Base-by-base conservation (phyloP, 2,888 invertebrate genomes). In the Caenorhabditis virilis region DNA sequence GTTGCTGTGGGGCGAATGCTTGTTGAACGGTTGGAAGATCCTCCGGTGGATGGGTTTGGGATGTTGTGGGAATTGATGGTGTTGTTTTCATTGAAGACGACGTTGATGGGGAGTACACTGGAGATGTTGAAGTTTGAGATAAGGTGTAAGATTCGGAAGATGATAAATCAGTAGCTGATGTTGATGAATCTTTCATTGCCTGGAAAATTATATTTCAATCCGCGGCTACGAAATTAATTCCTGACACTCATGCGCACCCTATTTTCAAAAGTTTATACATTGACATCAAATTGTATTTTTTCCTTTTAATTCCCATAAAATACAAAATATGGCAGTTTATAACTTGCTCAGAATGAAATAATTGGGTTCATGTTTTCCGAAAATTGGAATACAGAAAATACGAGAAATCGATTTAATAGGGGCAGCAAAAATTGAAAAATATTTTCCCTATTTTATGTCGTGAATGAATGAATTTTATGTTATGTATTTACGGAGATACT, bases 11-110 rank as follows among this genome's bases (percentile, higher is more conserved):
- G 26, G 47, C 52, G 25, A 41, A 57, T 1, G 53, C 53, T 45
- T 63, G 49, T 18, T 57, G 57, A 15, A 63, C 57, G 4, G 63
- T 63, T 20, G 63, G 63, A 22, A 63, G 53, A 35, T 63, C 63
- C 36, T 63, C 63, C 43, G 63, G 63, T 13, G 63, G 63, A 50
- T 63, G 63, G 4, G 57, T 45, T 27, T 35, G 33, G 26, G 51
- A 46, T 2, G 57, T 38, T 56, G 42, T 23, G 26, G 16, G 15
- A 11, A 22, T 9, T 13, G 25, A 25, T 6, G 42, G 25, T 9
- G 42, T 36, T 26, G 39, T 11, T n/a, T 18, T 15, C 1, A 18
- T 18, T 27, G 51, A 25, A 13, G 51, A 30, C 15, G 23, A 42
- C 22, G 18, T 23, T 4, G 22, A 9, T 18, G 16, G 20, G 5